Base-by-base conservation (phyloP, 2,888 invertebrate species). In the Ceramica pisi region DNA sequence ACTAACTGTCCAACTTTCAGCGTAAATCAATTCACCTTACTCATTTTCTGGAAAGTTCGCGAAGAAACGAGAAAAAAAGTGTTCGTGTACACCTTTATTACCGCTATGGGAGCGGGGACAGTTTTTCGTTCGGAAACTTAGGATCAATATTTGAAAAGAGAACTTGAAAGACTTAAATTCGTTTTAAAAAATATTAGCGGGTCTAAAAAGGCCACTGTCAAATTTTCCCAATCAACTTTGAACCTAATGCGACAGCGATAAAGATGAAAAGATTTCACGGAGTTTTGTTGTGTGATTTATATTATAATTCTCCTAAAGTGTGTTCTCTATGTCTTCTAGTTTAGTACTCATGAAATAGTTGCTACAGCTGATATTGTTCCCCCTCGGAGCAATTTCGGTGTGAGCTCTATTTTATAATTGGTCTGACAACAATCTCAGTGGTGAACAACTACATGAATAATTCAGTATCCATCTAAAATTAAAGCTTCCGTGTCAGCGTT, bases 11-110 rank as follows among this genome's bases (percentile, higher is more conserved):
- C 78, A 90, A 90, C 85, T 90, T 89, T 67, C 61, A 72, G 81
- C 84, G 87, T 90, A 90, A 90, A 91, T 90, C 91, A 91, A 91
- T 89, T 90, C 83, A 81, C 82, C 82, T 78, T 69, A 69, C 72
- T 75, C 72, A 75, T 87, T 87, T 84, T 82, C 80, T 74, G 72
- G 75, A 76, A 70, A 75, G 61, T 82, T 83, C 71, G 48, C 66
- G 78, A 80, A 66, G 72, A 78, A 83, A 83, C 80, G 80, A 83
- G 80, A 83, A 87, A 85, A 31, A 80, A 84, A 75, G 38, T 78
- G 68, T 74, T 59, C 66, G 78, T 79, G 78, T 74, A 80, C 62
- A 76, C 82, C 73, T 84, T 81, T 88, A 85, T 82, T 84, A 84
- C 80, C 71, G 78, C 71, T 80, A 74, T 73, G 85, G 85, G 83